Evolutionary conservation across 2,797 vertebrate species (phyloP), one percentile per base, ranked within the genome.

Genomic region (Sternarchorhynchus goeldii): DNA sequence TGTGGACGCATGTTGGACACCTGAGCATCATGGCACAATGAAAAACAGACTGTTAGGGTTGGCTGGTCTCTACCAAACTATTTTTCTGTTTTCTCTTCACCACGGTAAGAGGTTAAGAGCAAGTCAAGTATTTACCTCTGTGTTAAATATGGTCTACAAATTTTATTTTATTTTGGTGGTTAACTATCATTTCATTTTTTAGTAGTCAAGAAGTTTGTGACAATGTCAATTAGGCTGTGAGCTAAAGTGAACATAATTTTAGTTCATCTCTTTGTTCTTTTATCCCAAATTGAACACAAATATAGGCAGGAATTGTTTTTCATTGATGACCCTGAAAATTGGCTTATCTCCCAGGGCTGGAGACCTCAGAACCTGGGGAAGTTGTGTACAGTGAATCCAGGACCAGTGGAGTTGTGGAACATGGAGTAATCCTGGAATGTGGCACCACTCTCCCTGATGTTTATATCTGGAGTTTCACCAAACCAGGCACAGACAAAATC

Each of bases 381-480:
- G 87, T 91, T 71, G 86, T 90, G 17, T 93, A 92, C 59, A 84
- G 78, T 58, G 91, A 94, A 20, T 75, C 75, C 64, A 69, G 60
- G 6, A 86, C 93, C 59, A 93, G 91, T 32, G 95, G 94, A 2
- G 93, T 96, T 5, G 88, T 93, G 57, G 93, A 88, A 16, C 91
- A 79, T 67, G 93, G 93, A 0, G 94, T 96, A 84, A 92, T 93
- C 82, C 89, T 97, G 78, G 88, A 92, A 72, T 98, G 96, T 0
- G 94, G 88, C 0, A 2, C 88, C 3, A 50, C 72, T 2, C 17
- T 87, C 0, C 94, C 94, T 0, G 88, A 92, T 2, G 88, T 93
- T 60, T 95, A 95, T 80, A 91, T 95, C 81, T 97, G 96, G 96
- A 94, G 95, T 81, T 96, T 97, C 88, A 92, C 91, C 2, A 88